Conservation (phyloP, 2,888 invertebrate species). For the Dendrolimus pini region DNA sequence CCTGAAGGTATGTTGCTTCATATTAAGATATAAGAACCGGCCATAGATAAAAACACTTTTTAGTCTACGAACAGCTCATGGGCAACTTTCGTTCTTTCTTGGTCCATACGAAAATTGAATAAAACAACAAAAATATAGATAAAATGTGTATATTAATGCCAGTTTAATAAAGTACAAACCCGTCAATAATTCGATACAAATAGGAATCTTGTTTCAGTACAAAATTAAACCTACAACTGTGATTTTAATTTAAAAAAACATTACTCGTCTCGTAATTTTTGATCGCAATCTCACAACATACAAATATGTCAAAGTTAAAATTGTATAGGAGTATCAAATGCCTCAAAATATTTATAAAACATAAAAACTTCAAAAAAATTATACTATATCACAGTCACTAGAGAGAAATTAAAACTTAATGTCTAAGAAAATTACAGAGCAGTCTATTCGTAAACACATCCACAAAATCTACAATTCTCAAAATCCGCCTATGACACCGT, state of each 20-base stretch:
- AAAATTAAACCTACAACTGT: conserved; percentile 37
- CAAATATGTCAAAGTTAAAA: conserved; percentile 57
- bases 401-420: conserved; percentile 61
- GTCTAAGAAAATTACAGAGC: conserved; percentile 49
- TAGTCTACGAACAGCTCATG: no score
- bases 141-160: conserved; percentile 46
- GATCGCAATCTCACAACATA: conserved; percentile 35
- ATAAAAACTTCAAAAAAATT: conserved; percentile 55
- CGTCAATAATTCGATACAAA: conserved; percentile 26
- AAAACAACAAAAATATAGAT: conserved; percentile 21
- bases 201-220: conserved; percentile 45
- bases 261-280: conserved; percentile 21
- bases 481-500: conserved; percentile 34
- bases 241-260: conserved; percentile 22
- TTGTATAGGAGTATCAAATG: conserved; percentile 74
- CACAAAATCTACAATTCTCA: conserved; percentile 47
- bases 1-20: no score
- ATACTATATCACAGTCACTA: conserved; percentile 76
- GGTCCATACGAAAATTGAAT: not conserved
- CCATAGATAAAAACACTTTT: no score
- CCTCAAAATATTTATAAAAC: conserved; percentile 67
- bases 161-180: conserved; percentile 42
- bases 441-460: conserved; percentile 62
- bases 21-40: no score
- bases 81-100: no score